Conservation (phyloP, 1,140 invertebrate species). For the Papilio glaucus region DNA sequence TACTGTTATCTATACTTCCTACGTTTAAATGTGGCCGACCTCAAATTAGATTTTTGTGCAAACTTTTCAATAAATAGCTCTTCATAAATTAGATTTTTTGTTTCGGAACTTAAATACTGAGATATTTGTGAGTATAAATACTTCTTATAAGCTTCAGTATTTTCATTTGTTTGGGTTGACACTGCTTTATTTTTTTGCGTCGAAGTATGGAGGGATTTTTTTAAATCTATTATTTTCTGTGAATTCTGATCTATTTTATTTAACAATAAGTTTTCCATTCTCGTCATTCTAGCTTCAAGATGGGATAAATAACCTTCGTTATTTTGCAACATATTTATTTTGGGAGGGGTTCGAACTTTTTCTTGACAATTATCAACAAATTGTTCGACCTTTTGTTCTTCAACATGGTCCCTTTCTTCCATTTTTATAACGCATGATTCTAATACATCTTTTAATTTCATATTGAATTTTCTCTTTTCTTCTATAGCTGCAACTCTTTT, state of each 20-base stretch:
- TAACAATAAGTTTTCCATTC: conserved; percentile 67
- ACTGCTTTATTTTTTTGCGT: conserved; percentile 43
- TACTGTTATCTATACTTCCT: conserved; percentile 42
- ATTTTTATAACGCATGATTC: conserved; percentile 61
- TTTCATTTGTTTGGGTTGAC: conserved; percentile 50
- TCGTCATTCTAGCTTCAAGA: conserved; percentile 68
- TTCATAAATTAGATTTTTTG: conserved; percentile 70
- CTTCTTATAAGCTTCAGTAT: conserved; percentile 63
- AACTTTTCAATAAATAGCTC: conserved; percentile 74
- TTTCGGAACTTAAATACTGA: conserved; percentile 63
- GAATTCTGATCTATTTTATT: conserved; percentile 73
- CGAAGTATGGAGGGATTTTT: conserved; percentile 45
- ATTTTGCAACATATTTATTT: conserved; percentile 47
- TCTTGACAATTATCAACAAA: conserved; percentile 36
- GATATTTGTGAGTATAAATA: conserved; percentile 70
- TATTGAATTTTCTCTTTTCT: conserved; percentile 74
- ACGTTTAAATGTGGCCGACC: conserved; percentile 43
- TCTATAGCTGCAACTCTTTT: conserved; percentile 69
- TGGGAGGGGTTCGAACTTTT: conserved; percentile 39
- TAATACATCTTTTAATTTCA: conserved; percentile 69
- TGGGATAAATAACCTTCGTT: conserved; percentile 56
- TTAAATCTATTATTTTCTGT: conserved; percentile 63
- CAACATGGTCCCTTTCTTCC: conserved; percentile 41
- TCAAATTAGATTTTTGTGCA: conserved; percentile 42
- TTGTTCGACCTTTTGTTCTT: conserved; percentile 34